These are phyloP conservation scores for Craterocephalus amniculus DNA, from an alignment of 2,797 vertebrate species.

Conservation along the genomic window DNA sequence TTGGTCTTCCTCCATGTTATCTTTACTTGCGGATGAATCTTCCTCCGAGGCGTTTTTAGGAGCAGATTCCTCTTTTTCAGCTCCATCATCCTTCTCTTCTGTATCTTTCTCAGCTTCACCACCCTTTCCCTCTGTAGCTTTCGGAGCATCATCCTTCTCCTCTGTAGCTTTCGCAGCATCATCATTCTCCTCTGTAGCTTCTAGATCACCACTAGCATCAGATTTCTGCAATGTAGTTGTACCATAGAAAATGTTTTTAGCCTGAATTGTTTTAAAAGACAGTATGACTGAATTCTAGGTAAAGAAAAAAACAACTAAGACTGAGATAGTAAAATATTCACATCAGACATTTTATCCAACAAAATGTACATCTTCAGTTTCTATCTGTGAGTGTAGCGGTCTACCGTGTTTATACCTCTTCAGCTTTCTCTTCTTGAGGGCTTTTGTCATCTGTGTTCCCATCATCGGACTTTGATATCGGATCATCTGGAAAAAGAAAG, in stretches of 20 bases:
- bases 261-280: constrained; percentile 31
- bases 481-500: constrained; percentile 63
- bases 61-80: constrained; percentile 75
- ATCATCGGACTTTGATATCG: constrained; percentile 56
- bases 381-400: not conserved
- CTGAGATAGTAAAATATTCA: not conserved
- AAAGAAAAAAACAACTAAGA: not conserved
- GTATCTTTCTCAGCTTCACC: no score
- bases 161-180: constrained; percentile 50
- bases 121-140: constrained; percentile 70
- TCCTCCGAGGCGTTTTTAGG: constrained; percentile 40
- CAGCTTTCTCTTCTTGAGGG: constrained; percentile 39
- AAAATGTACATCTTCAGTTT: no score
- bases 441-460: constrained; percentile 44
- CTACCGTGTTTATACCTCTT: constrained; percentile 16
- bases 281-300: constrained; percentile 20
- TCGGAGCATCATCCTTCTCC: constrained; percentile 63
- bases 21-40: constrained; percentile 10
- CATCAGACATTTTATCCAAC: no score
- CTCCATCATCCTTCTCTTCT: constrained; percentile 49
- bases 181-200: constrained; percentile 62
- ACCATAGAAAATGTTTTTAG: constrained; percentile 65
- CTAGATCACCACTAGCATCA: constrained; percentile 66
- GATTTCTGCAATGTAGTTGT: constrained; percentile 80
- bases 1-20: constrained; percentile 30